phyloP scores from a whole-genome alignment of 2,797 vertebrate species.

The Scleropages formosus region DNA sequence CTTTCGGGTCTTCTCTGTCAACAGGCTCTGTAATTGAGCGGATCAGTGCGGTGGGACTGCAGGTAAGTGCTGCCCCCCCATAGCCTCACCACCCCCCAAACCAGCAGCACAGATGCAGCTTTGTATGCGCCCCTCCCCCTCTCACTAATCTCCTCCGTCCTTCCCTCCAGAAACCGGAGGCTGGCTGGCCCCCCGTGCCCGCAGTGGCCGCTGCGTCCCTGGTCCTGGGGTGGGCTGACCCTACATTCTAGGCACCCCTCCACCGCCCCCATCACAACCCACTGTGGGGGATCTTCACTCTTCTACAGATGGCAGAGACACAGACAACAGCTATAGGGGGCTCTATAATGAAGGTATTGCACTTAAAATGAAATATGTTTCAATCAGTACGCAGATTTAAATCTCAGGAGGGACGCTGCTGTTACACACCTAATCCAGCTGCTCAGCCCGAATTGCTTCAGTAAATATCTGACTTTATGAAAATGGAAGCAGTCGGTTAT shows the following conservation, averaged over 20 bases:
- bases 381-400: background rate
- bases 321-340: background rate
- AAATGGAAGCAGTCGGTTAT: background rate
- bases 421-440: no score
- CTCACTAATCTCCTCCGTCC: conserved; percentile 63
- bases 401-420: background rate
- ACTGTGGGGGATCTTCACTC: background rate
- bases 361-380: no score
- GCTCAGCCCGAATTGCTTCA: background rate
- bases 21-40: conserved; percentile 89
- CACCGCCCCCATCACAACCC: background rate
- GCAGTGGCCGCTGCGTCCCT: background rate
- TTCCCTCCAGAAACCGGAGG: conserved; percentile 26
- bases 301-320: no score
- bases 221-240: background rate
- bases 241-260: background rate
- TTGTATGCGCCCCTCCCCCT: conserved; percentile 75
- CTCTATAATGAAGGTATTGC: background rate
- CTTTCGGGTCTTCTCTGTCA: conserved; percentile 75
- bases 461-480: background rate
- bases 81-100: conserved; percentile 30
- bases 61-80: conserved; percentile 47
- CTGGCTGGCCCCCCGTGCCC: conserved; percentile 1
- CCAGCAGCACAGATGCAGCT: conserved; percentile 79
- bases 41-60: conserved; percentile 71